Conservation (phyloP, 2,797 vertebrate genomes). For the Ctenochaetus hawaiiensis region DNA sequence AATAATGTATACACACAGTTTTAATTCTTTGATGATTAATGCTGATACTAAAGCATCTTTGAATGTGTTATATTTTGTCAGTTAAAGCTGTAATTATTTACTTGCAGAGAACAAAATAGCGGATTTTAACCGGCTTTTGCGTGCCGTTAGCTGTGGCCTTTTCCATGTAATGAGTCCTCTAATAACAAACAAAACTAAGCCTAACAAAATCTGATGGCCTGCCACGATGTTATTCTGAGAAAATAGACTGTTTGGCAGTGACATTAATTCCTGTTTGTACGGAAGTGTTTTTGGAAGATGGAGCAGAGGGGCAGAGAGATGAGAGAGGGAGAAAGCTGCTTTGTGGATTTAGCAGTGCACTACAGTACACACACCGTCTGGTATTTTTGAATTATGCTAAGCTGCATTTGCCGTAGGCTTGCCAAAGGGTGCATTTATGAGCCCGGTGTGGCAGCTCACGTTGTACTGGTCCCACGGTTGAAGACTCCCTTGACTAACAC, state of each 20-base stretch:
- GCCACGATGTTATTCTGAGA: conserved; percentile 50
- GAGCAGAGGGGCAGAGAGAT: conserved; percentile 58
- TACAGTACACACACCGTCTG: conserved; percentile 73
- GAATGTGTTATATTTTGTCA: conserved; percentile 6
- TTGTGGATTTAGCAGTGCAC: conserved; percentile 75
- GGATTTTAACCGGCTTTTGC: conserved; percentile 2
- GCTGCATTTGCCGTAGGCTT: conserved; percentile 70
- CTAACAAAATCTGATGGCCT: conserved; percentile 28
- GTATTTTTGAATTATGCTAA: conserved; percentile 83
- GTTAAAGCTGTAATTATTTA: conserved; percentile 9
- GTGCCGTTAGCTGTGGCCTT: conserved; percentile 10
- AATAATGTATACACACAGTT: neutral
- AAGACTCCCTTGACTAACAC: conserved; percentile 37
- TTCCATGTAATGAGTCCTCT: conserved; percentile 39
- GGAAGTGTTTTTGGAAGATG: conserved; percentile 69
- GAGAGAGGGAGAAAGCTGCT: conserved; percentile 78
- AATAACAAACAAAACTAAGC: conserved; percentile 54
- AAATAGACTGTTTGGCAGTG: conserved; percentile 43
- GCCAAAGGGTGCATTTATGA: conserved; percentile 75
- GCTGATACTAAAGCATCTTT: neutral
- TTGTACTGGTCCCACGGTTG: conserved; percentile 46
- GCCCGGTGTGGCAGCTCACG: conserved; percentile 52
- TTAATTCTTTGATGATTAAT: neutral
- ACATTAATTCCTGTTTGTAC: conserved; percentile 65
- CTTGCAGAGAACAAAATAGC: conserved; percentile 19